A percentile compares a stretch with the other conserved stretches of the same genome.
Evolutionary conservation across 2,113 vertebrate species (phyloP).

Genomic region (Gopherus evgoodei): DNA sequence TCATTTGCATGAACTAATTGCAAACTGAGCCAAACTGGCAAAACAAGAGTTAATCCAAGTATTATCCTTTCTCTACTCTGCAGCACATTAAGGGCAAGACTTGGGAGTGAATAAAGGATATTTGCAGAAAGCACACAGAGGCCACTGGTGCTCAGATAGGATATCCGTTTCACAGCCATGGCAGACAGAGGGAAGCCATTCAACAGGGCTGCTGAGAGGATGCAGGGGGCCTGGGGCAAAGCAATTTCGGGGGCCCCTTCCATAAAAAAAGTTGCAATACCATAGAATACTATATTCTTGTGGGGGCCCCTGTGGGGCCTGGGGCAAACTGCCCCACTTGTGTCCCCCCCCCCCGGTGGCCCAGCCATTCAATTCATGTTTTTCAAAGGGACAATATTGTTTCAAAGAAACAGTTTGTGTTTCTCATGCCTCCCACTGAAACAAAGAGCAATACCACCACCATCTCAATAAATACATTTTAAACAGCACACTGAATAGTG

Average conservation of each 20-base stretch:
- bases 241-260: no score
- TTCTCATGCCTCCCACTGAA: constrained; percentile 31
- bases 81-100: neutral
- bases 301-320: no score
- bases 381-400: constrained; percentile 34
- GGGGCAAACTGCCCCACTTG: no score
- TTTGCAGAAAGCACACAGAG: neutral
- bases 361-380: constrained; percentile 7
- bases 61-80: neutral
- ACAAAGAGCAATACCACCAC: neutral
- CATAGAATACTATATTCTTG: no score
- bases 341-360: no score
- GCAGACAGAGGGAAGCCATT: constrained; percentile 11
- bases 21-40: neutral
- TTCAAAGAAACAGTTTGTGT: constrained; percentile 38
- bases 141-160: neutral
- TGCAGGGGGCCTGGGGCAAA: no score
- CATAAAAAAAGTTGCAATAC: no score
- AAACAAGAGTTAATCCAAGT: constrained; percentile 43
- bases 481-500: neutral
- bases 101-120: neutral
- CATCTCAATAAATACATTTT: constrained; percentile 31
- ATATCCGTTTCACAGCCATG: constrained; percentile 22
- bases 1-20: neutral
- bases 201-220: neutral